These are phyloP conservation scores for Drosophila sturtevanti DNA, from an alignment of 1,140 invertebrate genomes.

Conservation along the genomic window DNA sequence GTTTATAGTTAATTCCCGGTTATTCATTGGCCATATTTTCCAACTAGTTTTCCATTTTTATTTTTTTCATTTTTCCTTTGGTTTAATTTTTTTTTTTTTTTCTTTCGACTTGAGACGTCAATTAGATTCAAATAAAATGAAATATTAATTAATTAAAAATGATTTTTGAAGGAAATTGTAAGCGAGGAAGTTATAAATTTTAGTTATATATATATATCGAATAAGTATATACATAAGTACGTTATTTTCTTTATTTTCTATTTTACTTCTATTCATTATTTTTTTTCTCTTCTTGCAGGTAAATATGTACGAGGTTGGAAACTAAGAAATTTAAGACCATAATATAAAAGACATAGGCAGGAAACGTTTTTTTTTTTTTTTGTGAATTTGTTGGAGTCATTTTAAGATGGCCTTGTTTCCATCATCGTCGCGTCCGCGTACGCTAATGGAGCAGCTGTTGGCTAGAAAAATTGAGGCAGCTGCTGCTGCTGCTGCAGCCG, in stretches of 20 bases:
- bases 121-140: not conserved
- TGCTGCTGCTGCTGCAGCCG: slow-evolving; percentile 37
- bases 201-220: no score
- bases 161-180: no score
- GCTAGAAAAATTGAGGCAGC: slow-evolving; percentile 89
- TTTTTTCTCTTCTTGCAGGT: slow-evolving; percentile 57
- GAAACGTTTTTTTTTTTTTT: slow-evolving; percentile 47
- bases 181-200: no score
- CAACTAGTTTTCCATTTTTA: slow-evolving; percentile 20
- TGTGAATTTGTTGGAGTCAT: not conserved
- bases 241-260: not conserved
- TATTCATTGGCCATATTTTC: slow-evolving; percentile 32
- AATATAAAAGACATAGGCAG: slow-evolving; percentile 79
- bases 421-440: slow-evolving; percentile 84
- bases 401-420: slow-evolving; percentile 79
- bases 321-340: not conserved
- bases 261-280: not conserved
- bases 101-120: not conserved
- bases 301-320: slow-evolving; percentile 48
- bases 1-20: slow-evolving; percentile 12
- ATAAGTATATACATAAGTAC: no score
- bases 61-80: no score
- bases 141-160: not conserved
- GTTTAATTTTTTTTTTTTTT: not conserved
- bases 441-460: slow-evolving; percentile 90